phyloP scores from a whole-genome alignment of 2,797 vertebrate species.

The Tinamus major region DNA sequence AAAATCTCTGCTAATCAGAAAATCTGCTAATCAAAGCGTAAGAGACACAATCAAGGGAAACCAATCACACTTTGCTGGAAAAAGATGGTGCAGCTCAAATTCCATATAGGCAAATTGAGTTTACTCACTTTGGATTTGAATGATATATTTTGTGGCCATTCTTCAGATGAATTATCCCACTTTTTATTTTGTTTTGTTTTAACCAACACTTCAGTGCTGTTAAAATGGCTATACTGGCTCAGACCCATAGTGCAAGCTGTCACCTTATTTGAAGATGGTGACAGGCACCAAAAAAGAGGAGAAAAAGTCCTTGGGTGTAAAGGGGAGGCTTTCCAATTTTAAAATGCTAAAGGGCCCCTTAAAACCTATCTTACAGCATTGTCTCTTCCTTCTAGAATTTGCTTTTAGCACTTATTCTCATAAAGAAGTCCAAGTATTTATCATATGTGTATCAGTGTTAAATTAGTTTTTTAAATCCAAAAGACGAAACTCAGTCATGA shows the following conservation, averaged over 20 bases:
- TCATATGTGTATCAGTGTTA: background rate
- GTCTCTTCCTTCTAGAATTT: background rate
- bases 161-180: background rate
- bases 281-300: background rate
- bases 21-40: background rate
- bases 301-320: background rate
- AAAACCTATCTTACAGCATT: background rate
- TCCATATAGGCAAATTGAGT: background rate
- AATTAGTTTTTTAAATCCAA: background rate
- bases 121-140: background rate
- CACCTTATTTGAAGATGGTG: background rate
- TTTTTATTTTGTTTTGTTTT: background rate
- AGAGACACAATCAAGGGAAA: fast-evolving
- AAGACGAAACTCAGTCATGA: background rate
- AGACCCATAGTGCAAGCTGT: background rate
- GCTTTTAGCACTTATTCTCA: background rate
- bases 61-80: background rate
- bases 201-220: background rate
- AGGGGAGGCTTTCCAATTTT: background rate
- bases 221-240: background rate
- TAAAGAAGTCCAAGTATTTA: background rate
- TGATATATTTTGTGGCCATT: background rate
- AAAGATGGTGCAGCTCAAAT: background rate
- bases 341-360: background rate
- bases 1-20: background rate